A percentile compares a stretch with the other conserved stretches of the same genome.
phyloP scores from a whole-genome alignment of 2,888 invertebrate genomes.

The Meliscaeva auricollis region DNA sequence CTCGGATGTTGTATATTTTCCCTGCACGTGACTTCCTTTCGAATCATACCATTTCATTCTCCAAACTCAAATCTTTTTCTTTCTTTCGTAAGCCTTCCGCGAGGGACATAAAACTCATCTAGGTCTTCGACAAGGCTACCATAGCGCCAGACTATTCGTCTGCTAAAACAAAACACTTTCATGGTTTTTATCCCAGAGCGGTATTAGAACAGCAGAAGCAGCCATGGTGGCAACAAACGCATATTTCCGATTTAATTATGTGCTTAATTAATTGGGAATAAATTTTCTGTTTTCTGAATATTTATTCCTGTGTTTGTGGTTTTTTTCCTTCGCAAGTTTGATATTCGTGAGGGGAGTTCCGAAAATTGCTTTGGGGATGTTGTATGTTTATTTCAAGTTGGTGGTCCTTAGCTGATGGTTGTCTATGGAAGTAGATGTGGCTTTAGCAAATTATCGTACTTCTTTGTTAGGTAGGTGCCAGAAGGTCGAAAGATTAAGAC shows the following conservation, averaged over 20 bases:
- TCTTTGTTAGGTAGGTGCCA: not conserved
- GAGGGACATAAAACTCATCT: conserved; percentile 43
- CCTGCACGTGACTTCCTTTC: conserved; percentile 72
- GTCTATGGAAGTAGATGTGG: too few relatives aligned
- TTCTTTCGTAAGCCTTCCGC: conserved; percentile 59
- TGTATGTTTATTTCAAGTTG: too few relatives aligned
- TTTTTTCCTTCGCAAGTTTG: too few relatives aligned
- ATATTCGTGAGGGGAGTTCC: conserved; percentile 25
- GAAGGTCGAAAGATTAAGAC: not conserved
- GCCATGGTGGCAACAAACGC: conserved; percentile 37
- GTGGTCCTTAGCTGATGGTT: conserved; percentile 10
- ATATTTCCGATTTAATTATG: conserved; percentile 72
- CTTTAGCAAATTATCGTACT: not conserved
- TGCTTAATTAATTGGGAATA: conserved; percentile 72
- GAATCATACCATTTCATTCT: conserved; percentile 56
- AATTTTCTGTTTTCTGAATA: conserved; percentile 52
- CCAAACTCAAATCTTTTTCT: conserved; percentile 51
- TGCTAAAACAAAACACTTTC: conserved; percentile 50
- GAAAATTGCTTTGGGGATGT: conserved; percentile 33
- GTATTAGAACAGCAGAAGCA: not conserved
- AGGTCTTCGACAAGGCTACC: not conserved
- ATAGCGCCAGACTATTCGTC: conserved; percentile 16
- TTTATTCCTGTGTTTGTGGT: conserved; percentile 39
- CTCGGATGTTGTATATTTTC: conserved; percentile 40
- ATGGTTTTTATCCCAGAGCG: conserved; percentile 40